Base-by-base conservation (phyloP, 1,140 invertebrate genomes). In the Drosophila baimaii region DNA sequence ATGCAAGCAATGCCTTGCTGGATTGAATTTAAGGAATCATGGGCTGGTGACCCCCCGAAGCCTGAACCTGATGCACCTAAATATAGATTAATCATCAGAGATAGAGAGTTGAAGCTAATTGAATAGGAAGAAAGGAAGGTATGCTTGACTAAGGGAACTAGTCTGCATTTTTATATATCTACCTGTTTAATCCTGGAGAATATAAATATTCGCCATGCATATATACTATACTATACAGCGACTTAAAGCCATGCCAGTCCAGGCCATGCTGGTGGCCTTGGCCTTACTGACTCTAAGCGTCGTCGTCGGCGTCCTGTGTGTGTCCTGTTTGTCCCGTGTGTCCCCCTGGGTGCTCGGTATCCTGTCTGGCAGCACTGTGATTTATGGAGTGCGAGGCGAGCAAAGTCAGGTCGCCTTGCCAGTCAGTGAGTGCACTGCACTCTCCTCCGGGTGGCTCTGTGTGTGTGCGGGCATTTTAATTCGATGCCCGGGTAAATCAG, bases 361-460 rank as follows among this genome's bases (percentile, higher is more conserved):
- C 35, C 62, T 62, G 62, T 44, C 62, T 44, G 37, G 56, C 8
- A 51, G 37, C 5, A 6, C 39, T 10, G 61, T 79, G 76, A 83
- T 83, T 83, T 84, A 83, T 83, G 77, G 69, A 82, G 68, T 83
- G 56, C 70, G 44, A 54, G 41, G 57, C 17, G 31, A 25, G 58
- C 37, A 25, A 41, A 37, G 51, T 57, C 35, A 19, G 43, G 39
- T 47, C 31, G 35, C 64, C 21, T 31, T 29, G 47, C 31, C 68
- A 65, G 59, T 66, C 49, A 69, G 54, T 63, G 58, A 69, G 54
- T 63, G 58, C 56, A 39, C 54, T 39, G 44, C n/a, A 17, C 46
- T 27, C 3, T 4, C 27, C 5, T 29, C n/a, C n/a, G n/a, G n/a
- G n/a, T 27, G 6, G 8, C 27, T 0, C 10, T 2, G 1, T 19